Conservation (phyloP, 2,888 invertebrate species). For the Caenorhabditis zanzibari region DNA sequence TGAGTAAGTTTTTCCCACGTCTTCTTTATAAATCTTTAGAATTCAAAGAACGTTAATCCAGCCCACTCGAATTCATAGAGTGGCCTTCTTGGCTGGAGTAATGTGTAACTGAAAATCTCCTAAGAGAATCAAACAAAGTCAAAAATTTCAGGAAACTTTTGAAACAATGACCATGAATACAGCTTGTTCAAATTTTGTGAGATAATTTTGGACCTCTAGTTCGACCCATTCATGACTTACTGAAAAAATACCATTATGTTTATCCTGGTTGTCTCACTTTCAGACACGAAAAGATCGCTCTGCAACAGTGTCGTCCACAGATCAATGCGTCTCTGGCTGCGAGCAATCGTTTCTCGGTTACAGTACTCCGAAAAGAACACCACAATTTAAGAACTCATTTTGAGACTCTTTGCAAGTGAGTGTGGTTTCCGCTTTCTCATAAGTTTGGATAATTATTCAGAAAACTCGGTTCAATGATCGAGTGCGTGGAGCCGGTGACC, state of each 20-base stretch:
- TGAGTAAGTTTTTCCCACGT: conserved; percentile 65
- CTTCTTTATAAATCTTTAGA: conserved; percentile 6
- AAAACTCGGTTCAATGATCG: conserved; percentile 74
- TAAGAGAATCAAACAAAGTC: too few relatives aligned
- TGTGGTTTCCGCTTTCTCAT: not conserved
- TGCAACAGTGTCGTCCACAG: conserved; percentile 68
- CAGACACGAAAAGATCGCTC: conserved; percentile 72
- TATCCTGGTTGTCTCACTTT: not conserved
- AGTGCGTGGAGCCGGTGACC: conserved; percentile 76
- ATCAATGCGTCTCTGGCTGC: conserved; percentile 75
- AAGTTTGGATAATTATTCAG: conserved; percentile 41
- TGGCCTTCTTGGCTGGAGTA: too few relatives aligned
- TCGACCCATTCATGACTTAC: too few relatives aligned
- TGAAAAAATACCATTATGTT: not conserved
- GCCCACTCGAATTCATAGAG: not conserved
- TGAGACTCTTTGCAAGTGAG: conserved; percentile 73
- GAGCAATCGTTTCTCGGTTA: conserved; percentile 71
- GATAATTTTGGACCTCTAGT: too few relatives aligned
- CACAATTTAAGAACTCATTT: conserved; percentile 73
- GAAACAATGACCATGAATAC: too few relatives aligned
- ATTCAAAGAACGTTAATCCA: conserved; percentile 2
- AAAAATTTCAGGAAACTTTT: too few relatives aligned
- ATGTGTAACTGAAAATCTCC: not conserved
- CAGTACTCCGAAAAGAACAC: conserved; percentile 75
- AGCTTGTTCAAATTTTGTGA: too few relatives aligned